Evolutionary conservation across 1,140 invertebrate species (phyloP), one percentile per base, ranked within the genome.

Genomic region (Aphelinus atriplicis): DNA sequence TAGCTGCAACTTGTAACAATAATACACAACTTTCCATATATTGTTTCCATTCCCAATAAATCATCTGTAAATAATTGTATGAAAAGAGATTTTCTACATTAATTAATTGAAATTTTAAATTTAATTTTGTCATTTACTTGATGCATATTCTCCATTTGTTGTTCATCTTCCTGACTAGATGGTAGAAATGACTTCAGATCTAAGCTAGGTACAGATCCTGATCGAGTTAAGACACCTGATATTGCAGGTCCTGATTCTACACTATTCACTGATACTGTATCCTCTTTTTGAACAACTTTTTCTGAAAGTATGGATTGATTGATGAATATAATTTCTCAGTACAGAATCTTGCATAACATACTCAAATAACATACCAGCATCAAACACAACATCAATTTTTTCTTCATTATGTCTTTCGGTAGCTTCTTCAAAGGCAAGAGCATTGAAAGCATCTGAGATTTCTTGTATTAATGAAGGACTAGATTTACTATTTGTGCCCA

Each of bases 1-100:
- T 89, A 60, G 88, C 89, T 53, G 91, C 89, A 62, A 90, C 82
- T 80, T 88, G 87, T 50, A 92, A 81, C 58, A 91, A 81, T 55
- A 87, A 78, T 58, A 88, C 82, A 82, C 90, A 91, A 64, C 88
- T 89, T 80, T 89, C 86, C 81, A 92, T 87, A 79, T 91, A 92
- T 60, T 89, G 87, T 76, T 89, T 88, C 91, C 91, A 92, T 78
- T 91, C 89, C 78, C 86, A 85, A 78, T 87, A 88, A 73, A 85
- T 85, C 3, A 79, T 80, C 86, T 87, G 66, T 53, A 81, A 76
- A 77, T 73, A 56, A 51, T 53, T 70, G 58, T 56, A 26, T 46
- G n/a, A 10, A 60, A 9, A 43, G 53, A 61, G 47, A 51, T 55
- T 63, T 63, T 9, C 53, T 10, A 78, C 7, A 72, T 78, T 66